phyloP scores from a whole-genome alignment of 1,140 invertebrate genomes.

The Drosophila willistoni region DNA sequence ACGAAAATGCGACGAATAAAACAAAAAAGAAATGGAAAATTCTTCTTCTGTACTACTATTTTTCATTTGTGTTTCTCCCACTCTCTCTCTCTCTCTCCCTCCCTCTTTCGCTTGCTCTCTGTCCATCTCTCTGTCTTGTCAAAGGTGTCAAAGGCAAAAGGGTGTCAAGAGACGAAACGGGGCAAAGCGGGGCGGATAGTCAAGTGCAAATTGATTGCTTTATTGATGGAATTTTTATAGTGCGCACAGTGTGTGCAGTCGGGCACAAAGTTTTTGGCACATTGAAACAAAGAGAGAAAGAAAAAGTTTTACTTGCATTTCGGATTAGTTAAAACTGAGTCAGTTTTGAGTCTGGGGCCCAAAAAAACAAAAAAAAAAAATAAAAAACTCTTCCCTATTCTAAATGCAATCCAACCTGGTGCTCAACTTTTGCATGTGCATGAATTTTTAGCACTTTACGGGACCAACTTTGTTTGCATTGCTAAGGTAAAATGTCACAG shows the following conservation, averaged over 20 bases:
- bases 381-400: not conserved
- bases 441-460: constrained; percentile 24
- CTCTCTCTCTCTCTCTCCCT: not conserved
- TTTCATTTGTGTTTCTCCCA: constrained; percentile 42
- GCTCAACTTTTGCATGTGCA: constrained; percentile 25
- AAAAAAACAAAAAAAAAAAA: not conserved
- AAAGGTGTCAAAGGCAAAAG: constrained; percentile 66
- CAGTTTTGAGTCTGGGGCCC: not conserved
- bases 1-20: constrained; percentile 22
- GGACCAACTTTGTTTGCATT: constrained; percentile 45
- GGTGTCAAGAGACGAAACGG: not conserved
- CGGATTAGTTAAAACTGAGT: constrained; percentile 40
- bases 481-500: constrained; percentile 24
- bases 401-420: not conserved
- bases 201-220: constrained; percentile 72
- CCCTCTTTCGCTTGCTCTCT: not conserved
- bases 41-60: not conserved
- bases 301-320: constrained; percentile 40
- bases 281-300: constrained; percentile 29
- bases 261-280: constrained; percentile 12
- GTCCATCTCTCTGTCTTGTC: constrained; percentile 43
- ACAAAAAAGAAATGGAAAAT: not conserved
- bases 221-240: constrained; percentile 43
- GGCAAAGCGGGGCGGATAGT: not conserved
- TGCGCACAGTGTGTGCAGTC: constrained; percentile 14